phyloP scores from a whole-genome alignment of 2,888 invertebrate species.

The Tenodera sinensis region DNA sequence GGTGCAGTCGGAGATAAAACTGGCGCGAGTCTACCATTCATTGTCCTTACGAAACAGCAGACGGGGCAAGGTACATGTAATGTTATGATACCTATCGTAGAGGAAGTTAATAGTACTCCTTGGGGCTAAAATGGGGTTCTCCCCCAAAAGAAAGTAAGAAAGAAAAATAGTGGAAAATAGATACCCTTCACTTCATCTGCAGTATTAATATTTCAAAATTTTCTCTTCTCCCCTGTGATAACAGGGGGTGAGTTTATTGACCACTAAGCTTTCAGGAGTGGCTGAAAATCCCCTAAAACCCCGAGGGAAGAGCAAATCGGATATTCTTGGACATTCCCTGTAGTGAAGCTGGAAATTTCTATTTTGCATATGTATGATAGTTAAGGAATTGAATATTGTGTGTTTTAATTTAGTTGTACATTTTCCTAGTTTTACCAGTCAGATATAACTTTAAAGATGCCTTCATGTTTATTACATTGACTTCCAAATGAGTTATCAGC shows the following conservation, averaged over 20 bases:
- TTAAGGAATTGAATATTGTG: no score
- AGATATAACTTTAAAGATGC: no score
- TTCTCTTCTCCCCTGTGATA: not conserved
- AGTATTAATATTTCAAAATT: not conserved
- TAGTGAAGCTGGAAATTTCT: not conserved
- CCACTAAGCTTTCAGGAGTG: not conserved
- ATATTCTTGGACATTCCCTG: not conserved
- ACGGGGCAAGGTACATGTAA: no score
- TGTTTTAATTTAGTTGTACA: no score
- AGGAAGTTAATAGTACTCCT: not conserved
- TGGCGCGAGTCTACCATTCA: no score
- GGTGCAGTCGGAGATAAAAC: no score
- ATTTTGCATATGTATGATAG: no score
- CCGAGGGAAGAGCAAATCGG: not conserved
- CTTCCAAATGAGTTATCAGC: no score
- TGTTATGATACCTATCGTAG: not conserved
- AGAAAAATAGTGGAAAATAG: not conserved
- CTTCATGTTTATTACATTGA: no score
- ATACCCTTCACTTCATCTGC: not conserved
- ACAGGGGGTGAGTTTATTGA: not conserved
- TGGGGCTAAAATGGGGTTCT: not conserved
- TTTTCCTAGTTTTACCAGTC: no score
- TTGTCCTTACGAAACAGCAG: no score
- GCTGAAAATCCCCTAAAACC: not conserved
- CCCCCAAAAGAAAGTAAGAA: not conserved